Percentiles rank a stretch among this genome's conserved stretches.
These are phyloP conservation scores for Archocentrus centrarchus DNA, from an alignment of 2,113 vertebrate genomes.

Conservation along the genomic window DNA sequence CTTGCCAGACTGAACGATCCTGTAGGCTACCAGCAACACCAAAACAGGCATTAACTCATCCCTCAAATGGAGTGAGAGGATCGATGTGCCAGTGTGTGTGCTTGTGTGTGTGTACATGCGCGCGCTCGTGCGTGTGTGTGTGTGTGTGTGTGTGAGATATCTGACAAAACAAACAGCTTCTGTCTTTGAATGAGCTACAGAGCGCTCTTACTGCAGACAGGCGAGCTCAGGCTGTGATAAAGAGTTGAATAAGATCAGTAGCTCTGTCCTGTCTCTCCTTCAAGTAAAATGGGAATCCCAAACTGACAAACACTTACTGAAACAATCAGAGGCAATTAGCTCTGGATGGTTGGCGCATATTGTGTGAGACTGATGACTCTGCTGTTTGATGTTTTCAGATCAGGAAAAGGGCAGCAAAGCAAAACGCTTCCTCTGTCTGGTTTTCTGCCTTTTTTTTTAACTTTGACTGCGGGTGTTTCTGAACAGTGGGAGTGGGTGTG, in stretches of 20 bases:
- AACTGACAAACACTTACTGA: slow-evolving; percentile 2
- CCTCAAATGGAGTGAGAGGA: slow-evolving; percentile 57
- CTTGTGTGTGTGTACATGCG: slow-evolving; percentile 10
- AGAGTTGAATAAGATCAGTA: slow-evolving; percentile 20
- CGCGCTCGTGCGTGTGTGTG: too few species aligned
- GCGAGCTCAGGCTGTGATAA: slow-evolving; percentile 8
- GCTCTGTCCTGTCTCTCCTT: background rate
- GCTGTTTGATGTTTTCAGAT: slow-evolving; percentile 28
- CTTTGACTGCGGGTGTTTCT: background rate
- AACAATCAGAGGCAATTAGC: background rate
- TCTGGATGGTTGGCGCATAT: background rate
- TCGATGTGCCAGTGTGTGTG: slow-evolving; percentile 47
- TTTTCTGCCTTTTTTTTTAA: slow-evolving; percentile 17
- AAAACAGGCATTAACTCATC: slow-evolving; percentile 62
- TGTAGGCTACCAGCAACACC: slow-evolving; percentile 49
- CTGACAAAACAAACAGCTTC: slow-evolving; percentile 6
- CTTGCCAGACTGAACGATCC: slow-evolving; percentile 55
- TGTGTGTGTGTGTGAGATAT: slow-evolving; percentile 24
- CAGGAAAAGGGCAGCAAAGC: slow-evolving; percentile 32
- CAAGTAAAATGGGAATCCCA: slow-evolving; percentile 13
- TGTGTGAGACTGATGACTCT: background rate
- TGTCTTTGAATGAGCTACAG: slow-evolving; percentile 34
- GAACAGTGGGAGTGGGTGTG: slow-evolving; percentile 18
- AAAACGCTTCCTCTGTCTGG: slow-evolving; percentile 38
- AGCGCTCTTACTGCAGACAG: background rate